Evolutionary conservation across 2,888 invertebrate genomes (phyloP).

Genomic region (Morpho helenor): DNA sequence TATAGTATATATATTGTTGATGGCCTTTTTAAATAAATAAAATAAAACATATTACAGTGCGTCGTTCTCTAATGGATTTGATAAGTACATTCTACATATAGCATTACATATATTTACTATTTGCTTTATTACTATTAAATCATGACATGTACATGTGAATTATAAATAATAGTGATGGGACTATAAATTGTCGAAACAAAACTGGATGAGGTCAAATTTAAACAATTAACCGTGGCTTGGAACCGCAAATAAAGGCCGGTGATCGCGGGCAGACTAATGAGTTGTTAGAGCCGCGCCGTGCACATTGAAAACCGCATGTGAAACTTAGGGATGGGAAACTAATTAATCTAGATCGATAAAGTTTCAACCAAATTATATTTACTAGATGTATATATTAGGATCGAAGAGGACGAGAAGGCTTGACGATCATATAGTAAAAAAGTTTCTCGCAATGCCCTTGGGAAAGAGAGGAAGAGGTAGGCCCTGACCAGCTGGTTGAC

Average conservation of each 20-base stretch:
- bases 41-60: no score
- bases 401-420: no score
- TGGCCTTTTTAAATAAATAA: no score
- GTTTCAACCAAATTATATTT: background rate
- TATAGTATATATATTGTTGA: no score
- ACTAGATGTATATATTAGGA: background rate
- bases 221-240: conserved; percentile 60
- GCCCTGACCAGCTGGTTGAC: no score
- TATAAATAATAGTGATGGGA: conserved; percentile 3
- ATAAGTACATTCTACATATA: no score
- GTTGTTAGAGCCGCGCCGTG: conserved; percentile 56
- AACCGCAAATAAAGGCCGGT: conserved; percentile 53
- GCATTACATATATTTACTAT: no score
- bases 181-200: conserved; percentile 11
- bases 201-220: conserved; percentile 40
- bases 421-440: no score
- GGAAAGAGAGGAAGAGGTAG: no score
- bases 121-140: no score
- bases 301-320: conserved; percentile 57
- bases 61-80: no score
- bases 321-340: conserved; percentile 36
- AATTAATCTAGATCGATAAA: conserved; percentile 23
- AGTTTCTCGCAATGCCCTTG: no score
- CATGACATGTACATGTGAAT: background rate
- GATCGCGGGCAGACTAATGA: conserved; percentile 59